phyloP scores from a whole-genome alignment of 92 coral and sea anemone species.

The Bergia sp. region DNA sequence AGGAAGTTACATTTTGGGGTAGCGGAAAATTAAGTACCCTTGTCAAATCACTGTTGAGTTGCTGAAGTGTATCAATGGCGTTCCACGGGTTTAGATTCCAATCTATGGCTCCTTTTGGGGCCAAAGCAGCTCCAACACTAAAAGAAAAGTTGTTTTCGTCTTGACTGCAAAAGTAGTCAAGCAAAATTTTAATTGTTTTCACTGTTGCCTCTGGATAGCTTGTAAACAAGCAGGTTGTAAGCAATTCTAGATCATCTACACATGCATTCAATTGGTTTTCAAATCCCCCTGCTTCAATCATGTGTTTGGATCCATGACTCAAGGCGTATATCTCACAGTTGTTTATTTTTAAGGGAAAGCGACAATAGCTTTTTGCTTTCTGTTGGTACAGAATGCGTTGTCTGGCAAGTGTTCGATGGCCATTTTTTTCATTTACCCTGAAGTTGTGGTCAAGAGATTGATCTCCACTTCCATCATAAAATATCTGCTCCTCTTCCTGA shows the following conservation, averaged over 20 bases:
- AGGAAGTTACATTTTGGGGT: not conserved
- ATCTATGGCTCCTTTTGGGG: too few relatives aligned
- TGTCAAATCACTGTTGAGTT: too few relatives aligned
- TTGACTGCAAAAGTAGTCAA: not conserved
- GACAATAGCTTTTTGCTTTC: not conserved
- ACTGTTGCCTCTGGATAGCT: not conserved
- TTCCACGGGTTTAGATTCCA: too few relatives aligned
- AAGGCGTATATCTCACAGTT: slow-evolving; percentile 36
- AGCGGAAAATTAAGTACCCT: too few relatives aligned
- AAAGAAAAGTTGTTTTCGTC: not conserved
- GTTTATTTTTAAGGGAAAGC: not conserved
- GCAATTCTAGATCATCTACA: not conserved
- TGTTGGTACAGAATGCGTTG: slow-evolving; percentile 1
- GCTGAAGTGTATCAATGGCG: too few relatives aligned
- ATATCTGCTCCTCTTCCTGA: not conserved
- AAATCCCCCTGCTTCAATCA: not conserved
- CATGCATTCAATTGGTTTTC: not conserved
- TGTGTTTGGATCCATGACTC: not conserved
- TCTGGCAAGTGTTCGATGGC: slow-evolving; percentile 1
- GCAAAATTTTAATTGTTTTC: not conserved
- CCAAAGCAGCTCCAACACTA: too few relatives aligned
- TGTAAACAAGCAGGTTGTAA: not conserved
- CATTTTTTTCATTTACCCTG: slow-evolving; percentile 25
- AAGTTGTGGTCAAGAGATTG: slow-evolving; percentile 23
- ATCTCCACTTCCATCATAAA: too few relatives aligned